Evolutionary conservation across 1,140 invertebrate species (phyloP).

Genomic region (Zophobas atratus): DNA sequence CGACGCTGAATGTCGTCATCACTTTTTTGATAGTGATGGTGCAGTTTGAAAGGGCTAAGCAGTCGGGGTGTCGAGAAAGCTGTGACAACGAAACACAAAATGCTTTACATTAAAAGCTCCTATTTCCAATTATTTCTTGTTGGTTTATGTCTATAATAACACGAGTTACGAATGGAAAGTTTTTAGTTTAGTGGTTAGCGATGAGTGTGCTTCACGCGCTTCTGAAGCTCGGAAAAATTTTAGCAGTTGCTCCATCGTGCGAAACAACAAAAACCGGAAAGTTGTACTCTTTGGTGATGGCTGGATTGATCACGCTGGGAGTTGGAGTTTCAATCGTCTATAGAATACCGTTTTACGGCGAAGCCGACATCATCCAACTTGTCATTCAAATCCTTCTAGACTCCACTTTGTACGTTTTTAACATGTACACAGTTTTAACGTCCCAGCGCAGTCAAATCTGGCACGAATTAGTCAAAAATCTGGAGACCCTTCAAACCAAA

Average conservation of each 20-base stretch:
- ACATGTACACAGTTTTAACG: constrained; percentile 2
- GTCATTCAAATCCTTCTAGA: not conserved
- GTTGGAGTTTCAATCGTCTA: not conserved
- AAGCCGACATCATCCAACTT: not conserved
- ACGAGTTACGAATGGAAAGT: too few relatives aligned
- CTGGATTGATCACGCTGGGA: not conserved
- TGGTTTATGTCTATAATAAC: not conserved
- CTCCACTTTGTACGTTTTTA: not conserved
- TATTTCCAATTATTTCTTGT: too few relatives aligned
- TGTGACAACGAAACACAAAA: not conserved
- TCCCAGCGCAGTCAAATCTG: not conserved
- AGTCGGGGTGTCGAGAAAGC: not conserved
- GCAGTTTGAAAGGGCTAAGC: not conserved
- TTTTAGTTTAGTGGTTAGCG: too few relatives aligned
- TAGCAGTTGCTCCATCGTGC: not conserved
- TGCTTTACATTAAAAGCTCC: too few relatives aligned
- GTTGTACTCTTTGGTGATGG: not conserved
- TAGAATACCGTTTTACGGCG: not conserved
- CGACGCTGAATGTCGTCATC: not conserved
- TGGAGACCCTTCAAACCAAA: not conserved
- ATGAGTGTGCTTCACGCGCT: too few relatives aligned
- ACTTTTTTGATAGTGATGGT: constrained; percentile 10
- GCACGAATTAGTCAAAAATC: not conserved
- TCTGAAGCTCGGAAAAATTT: not conserved
- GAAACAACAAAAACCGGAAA: not conserved